Evolutionary conservation across 2,888 invertebrate genomes (phyloP).

Genomic region (Callyntrura sp.): DNA sequence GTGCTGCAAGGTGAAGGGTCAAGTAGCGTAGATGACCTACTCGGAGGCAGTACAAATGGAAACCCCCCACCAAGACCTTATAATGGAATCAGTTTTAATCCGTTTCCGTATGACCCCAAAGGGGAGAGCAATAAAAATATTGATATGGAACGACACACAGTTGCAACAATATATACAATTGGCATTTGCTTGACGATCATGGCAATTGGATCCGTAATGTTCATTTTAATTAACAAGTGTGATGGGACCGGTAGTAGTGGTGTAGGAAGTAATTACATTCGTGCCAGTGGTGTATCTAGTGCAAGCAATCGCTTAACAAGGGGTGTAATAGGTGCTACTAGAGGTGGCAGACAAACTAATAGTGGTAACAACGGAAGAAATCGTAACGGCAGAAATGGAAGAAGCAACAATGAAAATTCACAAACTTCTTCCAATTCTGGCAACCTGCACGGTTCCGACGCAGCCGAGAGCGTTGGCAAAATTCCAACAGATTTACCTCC

Average conservation of each 20-base stretch:
- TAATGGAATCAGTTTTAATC: conserved; percentile 65
- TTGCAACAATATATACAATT: conserved; percentile 76
- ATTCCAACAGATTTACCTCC: conserved; percentile 71
- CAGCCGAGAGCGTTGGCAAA: conserved; percentile 60
- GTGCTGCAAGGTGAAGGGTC: conserved; percentile 58
- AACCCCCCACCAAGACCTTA: neutral
- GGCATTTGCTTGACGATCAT: conserved; percentile 75
- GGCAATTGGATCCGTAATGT: conserved; percentile 71
- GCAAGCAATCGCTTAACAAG: conserved; percentile 60
- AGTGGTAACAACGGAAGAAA: conserved; percentile 42
- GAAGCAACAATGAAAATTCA: conserved; percentile 32
- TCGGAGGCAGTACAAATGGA: conserved; percentile 18
- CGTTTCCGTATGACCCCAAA: conserved; percentile 61
- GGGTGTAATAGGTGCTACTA: conserved; percentile 54
- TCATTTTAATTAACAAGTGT: conserved; percentile 74
- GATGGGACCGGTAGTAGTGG: conserved; percentile 55
- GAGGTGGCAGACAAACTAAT: conserved; percentile 34
- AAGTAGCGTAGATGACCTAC: neutral
- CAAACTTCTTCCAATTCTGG: conserved; percentile 9
- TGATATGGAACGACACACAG: conserved; percentile 75
- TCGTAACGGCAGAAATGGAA: conserved; percentile 49
- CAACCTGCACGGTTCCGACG: conserved; percentile 33
- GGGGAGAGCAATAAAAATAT: conserved; percentile 51
- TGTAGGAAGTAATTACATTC: conserved; percentile 57
- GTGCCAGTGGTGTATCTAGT: conserved; percentile 13